A percentile compares a stretch with the other conserved stretches of the same genome.
These are phyloP conservation scores for Elmis aenea DNA, from an alignment of 2,888 invertebrate species.

Conservation along the genomic window DNA sequence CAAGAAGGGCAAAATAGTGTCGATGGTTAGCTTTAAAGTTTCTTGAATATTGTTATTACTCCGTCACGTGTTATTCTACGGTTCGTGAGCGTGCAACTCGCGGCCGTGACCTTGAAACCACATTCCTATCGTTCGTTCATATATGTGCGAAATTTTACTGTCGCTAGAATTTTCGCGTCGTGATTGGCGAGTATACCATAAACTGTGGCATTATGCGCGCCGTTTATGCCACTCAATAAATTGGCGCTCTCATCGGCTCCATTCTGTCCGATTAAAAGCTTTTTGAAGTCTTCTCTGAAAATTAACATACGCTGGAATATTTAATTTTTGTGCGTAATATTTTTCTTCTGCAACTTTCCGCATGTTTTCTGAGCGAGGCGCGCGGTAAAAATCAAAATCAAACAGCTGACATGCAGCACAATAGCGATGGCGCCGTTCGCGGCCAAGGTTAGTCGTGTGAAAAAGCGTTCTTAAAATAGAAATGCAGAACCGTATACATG, in stretches of 20 bases:
- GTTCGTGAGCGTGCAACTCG: conserved; percentile 4
- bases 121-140: conserved; percentile 20
- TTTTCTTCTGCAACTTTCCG: too few species aligned
- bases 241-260: too few species aligned
- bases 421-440: conserved; percentile 31
- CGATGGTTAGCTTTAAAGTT: too few species aligned
- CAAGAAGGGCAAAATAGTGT: too few species aligned
- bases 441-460: conserved; percentile 37
- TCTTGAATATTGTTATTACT: too few species aligned
- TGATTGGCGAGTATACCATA: neutral
- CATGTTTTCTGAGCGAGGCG: too few species aligned
- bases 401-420: conserved; percentile 14
- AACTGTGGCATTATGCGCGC: conserved; percentile 1
- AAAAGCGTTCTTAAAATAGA: conserved; percentile 37
- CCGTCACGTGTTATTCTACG: neutral
- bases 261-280: too few species aligned
- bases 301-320: too few species aligned
- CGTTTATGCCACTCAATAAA: too few species aligned
- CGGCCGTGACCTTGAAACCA: conserved; percentile 23
- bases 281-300: too few species aligned
- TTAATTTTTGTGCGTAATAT: too few species aligned
- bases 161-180: conserved; percentile 1
- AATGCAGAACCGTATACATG: conserved; percentile 20
- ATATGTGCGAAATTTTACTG: conserved; percentile 16
- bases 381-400: conserved; percentile 7